A percentile compares a stretch with the other conserved stretches of the same genome.
Conservation (phyloP, 2,797 vertebrate species). For the Peromyscus nudipes region DNA sequence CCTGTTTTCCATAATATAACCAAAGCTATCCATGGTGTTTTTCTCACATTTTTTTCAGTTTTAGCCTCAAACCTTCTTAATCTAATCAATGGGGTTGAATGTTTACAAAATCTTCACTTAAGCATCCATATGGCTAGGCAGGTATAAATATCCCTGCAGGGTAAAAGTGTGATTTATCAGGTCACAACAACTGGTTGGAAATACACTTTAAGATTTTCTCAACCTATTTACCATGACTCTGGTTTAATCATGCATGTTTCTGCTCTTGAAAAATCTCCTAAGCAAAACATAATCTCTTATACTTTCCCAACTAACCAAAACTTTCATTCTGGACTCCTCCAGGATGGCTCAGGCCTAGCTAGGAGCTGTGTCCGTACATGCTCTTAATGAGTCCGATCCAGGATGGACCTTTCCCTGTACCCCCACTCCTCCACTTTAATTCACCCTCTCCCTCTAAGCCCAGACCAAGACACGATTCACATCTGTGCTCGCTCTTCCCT, state of each 20-base stretch:
- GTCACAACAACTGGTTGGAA: conserved; percentile 24
- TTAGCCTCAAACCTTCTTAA: conserved; percentile 9
- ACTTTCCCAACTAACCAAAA: conserved; percentile 46
- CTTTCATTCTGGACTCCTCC: background rate
- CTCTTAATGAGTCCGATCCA: background rate
- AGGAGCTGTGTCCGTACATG: background rate
- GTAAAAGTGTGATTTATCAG: conserved; percentile 41
- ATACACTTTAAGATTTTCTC: conserved; percentile 20
- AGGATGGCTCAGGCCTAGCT: background rate
- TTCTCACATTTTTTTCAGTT: conserved; percentile 39
- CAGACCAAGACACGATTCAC: background rate
- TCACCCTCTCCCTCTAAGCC: background rate
- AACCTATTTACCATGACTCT: conserved; percentile 16
- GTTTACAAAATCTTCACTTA: conserved; percentile 50
- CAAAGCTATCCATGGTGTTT: background rate
- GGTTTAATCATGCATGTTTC: conserved; percentile 41
- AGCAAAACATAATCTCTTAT: conserved; percentile 42
- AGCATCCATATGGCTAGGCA: conserved; percentile 46
- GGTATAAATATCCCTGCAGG: conserved; percentile 29
- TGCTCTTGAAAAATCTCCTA: conserved; percentile 39
- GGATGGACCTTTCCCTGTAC: background rate
- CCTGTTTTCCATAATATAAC: conserved; percentile 6
- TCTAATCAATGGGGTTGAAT: background rate
- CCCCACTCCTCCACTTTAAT: background rate
- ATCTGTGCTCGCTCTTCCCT: background rate